Percentiles rank a stretch among this genome's conserved stretches.
Evolutionary conservation across 1,140 invertebrate genomes (phyloP).

Genomic region (Choristoneura fumiferana): DNA sequence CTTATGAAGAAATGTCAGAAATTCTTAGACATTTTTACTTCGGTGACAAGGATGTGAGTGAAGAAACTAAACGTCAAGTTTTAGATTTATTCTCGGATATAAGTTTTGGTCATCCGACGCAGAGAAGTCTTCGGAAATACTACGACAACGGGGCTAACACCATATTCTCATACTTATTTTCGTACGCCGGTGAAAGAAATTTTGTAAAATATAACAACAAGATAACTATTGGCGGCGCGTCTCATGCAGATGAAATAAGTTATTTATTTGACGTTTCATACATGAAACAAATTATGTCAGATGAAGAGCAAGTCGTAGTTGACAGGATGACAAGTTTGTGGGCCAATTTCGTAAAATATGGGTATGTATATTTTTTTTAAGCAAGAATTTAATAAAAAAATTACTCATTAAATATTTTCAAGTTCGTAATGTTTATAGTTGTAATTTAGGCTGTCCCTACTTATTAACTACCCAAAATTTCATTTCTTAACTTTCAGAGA

Average conservation of each 20-base stretch:
- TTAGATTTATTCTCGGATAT: constrained; percentile 39
- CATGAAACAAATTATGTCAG: constrained; percentile 11
- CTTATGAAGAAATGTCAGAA: constrained; percentile 19
- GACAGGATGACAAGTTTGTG: constrained; percentile 44
- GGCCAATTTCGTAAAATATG: constrained; percentile 47
- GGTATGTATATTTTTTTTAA: too few relatives aligned
- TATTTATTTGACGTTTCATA: constrained; percentile 38
- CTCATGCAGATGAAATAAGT: neutral
- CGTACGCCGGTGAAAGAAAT: constrained; percentile 27
- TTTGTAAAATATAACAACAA: constrained; percentile 15
- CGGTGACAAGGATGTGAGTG: constrained; percentile 29
- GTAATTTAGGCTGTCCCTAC: too few relatives aligned
- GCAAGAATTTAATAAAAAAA: too few relatives aligned
- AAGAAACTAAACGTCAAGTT: constrained; percentile 24
- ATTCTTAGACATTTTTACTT: constrained; percentile 37
- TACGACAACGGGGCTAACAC: constrained; percentile 29
- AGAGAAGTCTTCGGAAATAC: constrained; percentile 34
- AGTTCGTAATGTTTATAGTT: too few relatives aligned
- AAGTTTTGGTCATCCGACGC: constrained; percentile 36
- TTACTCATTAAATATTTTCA: neutral
- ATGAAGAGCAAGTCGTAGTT: constrained; percentile 23
- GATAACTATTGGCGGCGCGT: constrained; percentile 22
- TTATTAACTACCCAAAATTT: neutral
- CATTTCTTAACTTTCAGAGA: constrained; percentile 28
- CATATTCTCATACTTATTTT: constrained; percentile 30